Evolutionary conservation across 2,113 vertebrate species (phyloP), one percentile per base, ranked within the genome.

Genomic region (Malurus cyaneus): DNA sequence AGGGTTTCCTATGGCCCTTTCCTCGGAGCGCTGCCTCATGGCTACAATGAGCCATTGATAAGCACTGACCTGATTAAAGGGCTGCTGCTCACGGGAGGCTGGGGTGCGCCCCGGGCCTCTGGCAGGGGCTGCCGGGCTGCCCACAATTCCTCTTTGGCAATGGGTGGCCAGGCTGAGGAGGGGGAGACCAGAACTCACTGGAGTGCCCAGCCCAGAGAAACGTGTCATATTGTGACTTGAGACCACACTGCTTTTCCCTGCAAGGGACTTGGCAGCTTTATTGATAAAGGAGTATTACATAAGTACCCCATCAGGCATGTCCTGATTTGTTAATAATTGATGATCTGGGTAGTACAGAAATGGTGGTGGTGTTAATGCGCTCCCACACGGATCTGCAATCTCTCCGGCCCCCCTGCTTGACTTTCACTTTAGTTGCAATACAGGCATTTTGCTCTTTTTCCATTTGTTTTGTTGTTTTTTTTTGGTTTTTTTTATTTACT

Each of bases 281-380:
- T 93, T 80, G 92, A 95, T 94, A 88, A 96, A 78, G 72, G 61
- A 54, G 34, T 62, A 59, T 96, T 94, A 86, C 65, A 29, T 93
- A 91, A 85, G 76, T 31, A 71, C 50, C 87, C 83, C 86, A 92
- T 93, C 87, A 85, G 80, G 88, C 89, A 71, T 74, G 54, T 62
- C 89, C 88, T 87, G 47, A 84, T 95, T 95, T 88, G 91, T 96
- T 92, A 94, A 96, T 94, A 93, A 96, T 94, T 89, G 72, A 95
- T 93, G 84, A 74, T 87, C 79, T 91, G 81, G 39, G 46, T 86
- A 76, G 80, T 50, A 83, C 67, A 69, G 95, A 79, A 82, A 57
- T 87, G 76, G 62, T 28, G 3, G 62, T 49, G 67, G 32, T 88
- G 78, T 61, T 89, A 78, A 85, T 52, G 78, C 4, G 5, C 80